These are phyloP conservation scores for Dasysyrphus albostriatus DNA, from an alignment of 2,888 invertebrate species.

Conservation along the genomic window DNA sequence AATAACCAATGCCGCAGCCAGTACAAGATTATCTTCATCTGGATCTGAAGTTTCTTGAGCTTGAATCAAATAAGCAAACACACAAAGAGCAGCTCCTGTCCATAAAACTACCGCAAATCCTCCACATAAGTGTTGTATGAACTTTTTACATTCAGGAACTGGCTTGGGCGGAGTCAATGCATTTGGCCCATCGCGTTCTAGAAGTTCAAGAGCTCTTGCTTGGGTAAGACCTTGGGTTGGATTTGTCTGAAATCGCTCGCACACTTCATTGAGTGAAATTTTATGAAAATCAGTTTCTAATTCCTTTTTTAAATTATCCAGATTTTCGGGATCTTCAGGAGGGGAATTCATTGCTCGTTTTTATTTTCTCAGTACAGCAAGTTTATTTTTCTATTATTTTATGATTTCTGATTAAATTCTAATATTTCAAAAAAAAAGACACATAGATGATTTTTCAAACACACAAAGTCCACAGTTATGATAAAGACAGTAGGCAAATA, in stretches of 20 bases:
- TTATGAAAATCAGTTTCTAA: constrained; percentile 71
- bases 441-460: neutral
- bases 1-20: constrained; percentile 97
- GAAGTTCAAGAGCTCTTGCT: constrained; percentile 97
- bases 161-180: constrained; percentile 98
- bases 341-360: neutral
- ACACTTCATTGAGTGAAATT: constrained; percentile 95
- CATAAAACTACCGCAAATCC: constrained; percentile 98
- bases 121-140: constrained; percentile 99
- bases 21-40: constrained; percentile 97
- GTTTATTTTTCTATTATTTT: neutral
- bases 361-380: neutral
- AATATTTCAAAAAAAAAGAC: neutral
- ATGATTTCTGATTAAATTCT: neutral
- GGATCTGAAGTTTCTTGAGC: constrained; percentile 97
- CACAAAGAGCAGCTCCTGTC: constrained; percentile 98
- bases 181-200: constrained; percentile 98
- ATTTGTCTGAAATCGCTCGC: constrained; percentile 94
- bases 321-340: neutral
- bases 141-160: constrained; percentile 99
- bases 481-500: too few species aligned
- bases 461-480: neutral
- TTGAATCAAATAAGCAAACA: constrained; percentile 97
- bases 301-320: constrained; percentile 56
- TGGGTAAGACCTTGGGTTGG: constrained; percentile 94